These are phyloP conservation scores for Sternotherus odoratus DNA, from an alignment of 2,797 vertebrate species.

Conservation along the genomic window DNA sequence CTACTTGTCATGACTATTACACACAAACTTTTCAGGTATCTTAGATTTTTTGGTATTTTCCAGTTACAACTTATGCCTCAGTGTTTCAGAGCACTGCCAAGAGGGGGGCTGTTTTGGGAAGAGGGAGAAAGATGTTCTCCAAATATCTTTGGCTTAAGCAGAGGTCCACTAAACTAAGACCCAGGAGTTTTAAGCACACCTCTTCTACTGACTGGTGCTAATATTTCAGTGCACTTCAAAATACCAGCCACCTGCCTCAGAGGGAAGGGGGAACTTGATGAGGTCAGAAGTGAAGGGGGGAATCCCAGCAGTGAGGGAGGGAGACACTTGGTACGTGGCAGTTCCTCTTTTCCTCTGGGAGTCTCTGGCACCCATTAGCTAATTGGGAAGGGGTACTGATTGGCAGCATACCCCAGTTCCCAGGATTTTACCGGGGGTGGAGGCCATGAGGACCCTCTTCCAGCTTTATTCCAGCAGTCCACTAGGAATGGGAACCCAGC, in stretches of 20 bases:
- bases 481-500: neutral
- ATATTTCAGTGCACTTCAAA: neutral
- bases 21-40: neutral
- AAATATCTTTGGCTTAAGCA: neutral
- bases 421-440: neutral
- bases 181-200: neutral
- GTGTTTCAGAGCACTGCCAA: neutral
- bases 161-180: neutral
- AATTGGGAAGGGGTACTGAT: neutral
- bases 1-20: neutral
- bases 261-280: neutral
- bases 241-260: neutral
- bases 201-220: neutral
- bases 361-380: neutral
- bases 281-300: too few species aligned
- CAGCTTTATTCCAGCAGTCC: neutral
- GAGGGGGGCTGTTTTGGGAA: neutral
- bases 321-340: neutral
- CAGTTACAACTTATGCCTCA: neutral
- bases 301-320: neutral
- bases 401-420: neutral
- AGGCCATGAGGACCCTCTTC: neutral
- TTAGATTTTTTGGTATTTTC: neutral
- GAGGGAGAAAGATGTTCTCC: neutral
- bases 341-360: neutral